These are phyloP conservation scores for Lepidurus apus DNA, from an alignment of 1,140 invertebrate species.

Conservation along the genomic window DNA sequence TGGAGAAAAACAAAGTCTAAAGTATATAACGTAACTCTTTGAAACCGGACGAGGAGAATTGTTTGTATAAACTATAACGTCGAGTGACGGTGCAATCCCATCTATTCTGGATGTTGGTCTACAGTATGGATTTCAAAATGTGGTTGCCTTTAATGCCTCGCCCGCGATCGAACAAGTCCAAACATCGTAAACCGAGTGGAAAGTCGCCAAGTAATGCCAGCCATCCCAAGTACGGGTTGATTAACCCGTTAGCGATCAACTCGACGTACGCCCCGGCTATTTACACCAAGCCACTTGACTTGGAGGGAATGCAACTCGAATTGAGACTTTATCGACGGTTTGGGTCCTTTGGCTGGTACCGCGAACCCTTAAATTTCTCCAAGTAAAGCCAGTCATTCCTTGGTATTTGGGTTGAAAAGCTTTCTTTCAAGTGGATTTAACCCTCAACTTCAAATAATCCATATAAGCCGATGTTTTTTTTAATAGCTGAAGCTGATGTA, in stretches of 20 bases:
- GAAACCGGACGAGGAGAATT: no score
- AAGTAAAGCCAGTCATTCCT: neutral
- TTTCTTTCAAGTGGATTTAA: no score
- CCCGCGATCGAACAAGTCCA: neutral
- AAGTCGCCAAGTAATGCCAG: neutral
- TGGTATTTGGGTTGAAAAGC: no score
- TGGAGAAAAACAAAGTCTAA: no score
- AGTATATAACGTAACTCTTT: no score
- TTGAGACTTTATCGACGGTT: constrained; percentile 21
- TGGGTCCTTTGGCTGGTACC: constrained; percentile 4
- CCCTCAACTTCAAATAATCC: no score
- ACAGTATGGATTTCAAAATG: neutral
- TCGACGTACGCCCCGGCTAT: neutral
- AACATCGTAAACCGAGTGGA: neutral
- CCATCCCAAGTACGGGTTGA: neutral
- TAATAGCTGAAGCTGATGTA: no score
- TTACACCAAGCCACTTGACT: constrained; percentile 12
- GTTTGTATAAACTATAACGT: no score
- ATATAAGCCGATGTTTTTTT: no score
- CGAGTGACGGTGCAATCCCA: no score
- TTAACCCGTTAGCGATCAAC: neutral
- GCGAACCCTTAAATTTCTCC: neutral
- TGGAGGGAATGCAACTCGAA: neutral
- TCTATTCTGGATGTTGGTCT: no score
- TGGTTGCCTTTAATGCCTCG: constrained; percentile 3